Percentiles rank a stretch among this genome's conserved stretches.
Conservation (phyloP, 2,113 vertebrate genomes). For the Sander lucioperca region DNA sequence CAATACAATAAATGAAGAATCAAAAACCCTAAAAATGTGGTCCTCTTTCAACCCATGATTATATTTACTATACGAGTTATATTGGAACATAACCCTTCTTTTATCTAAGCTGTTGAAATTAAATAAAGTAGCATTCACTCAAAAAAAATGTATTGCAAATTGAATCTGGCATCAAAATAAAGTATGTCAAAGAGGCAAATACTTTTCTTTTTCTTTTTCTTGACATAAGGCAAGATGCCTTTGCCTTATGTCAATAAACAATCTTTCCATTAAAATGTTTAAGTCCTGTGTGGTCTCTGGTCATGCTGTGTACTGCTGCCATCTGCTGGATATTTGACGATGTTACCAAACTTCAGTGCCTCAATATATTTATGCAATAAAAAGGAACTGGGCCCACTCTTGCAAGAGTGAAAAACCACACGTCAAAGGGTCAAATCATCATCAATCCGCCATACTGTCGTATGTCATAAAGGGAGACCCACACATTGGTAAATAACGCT, state of each 20-base stretch:
- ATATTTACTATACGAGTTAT: no score
- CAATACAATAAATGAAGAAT: background rate
- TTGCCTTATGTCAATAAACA: background rate
- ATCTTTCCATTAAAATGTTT: background rate
- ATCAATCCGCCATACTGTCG: no score
- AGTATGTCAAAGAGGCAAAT: background rate
- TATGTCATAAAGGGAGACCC: background rate
- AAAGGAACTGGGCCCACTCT: background rate
- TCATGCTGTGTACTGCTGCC: constrained; percentile 56
- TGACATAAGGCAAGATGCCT: no score
- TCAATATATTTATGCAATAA: no score
- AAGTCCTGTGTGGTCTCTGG: background rate
- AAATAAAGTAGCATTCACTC: no score
- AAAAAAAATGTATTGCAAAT: background rate
- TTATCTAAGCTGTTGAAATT: background rate
- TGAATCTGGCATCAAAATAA: background rate
- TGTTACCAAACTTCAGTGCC: background rate
- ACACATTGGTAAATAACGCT: background rate
- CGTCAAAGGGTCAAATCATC: no score
- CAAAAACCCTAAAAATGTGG: background rate
- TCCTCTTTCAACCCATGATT: no score
- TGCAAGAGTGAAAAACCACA: no score
- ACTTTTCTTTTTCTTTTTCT: no score
- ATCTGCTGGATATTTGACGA: constrained; percentile 64
- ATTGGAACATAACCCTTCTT: background rate